Conservation (phyloP, 2,113 vertebrate genomes). For the Osmerus eperlanus region DNA sequence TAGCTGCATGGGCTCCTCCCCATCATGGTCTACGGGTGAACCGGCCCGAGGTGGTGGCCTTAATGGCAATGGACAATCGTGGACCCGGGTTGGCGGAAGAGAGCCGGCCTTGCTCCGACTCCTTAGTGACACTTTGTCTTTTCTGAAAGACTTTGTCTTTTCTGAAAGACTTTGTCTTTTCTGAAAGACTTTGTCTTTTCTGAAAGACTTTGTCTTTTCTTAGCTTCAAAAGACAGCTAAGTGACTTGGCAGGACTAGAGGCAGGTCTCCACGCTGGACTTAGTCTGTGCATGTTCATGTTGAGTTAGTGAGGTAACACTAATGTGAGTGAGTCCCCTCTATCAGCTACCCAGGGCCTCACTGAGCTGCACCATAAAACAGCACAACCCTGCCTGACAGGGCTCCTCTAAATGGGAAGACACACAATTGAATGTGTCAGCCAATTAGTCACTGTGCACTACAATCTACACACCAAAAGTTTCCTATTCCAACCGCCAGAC, state of each 20-base stretch:
- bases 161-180: too few relatives aligned
- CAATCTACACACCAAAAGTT: background rate
- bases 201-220: too few relatives aligned
- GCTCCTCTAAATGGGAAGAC: background rate
- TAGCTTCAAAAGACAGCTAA: slow-evolving; percentile 3
- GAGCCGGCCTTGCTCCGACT: too few relatives aligned
- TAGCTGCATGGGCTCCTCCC: too few relatives aligned
- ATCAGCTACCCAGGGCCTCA: slow-evolving; percentile 9
- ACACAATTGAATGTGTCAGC: background rate
- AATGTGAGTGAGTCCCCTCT: slow-evolving; percentile 34
- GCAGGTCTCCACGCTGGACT: slow-evolving; percentile 1
- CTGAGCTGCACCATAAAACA: background rate
- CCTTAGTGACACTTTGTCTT: too few relatives aligned
- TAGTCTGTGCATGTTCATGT: slow-evolving; percentile 17
- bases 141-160: too few relatives aligned
- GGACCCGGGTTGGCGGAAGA: too few relatives aligned
- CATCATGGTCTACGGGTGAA: too few relatives aligned
- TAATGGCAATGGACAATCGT: too few relatives aligned
- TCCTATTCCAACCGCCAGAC: too few relatives aligned
- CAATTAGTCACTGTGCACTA: background rate
- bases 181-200: too few relatives aligned
- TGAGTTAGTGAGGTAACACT: slow-evolving; percentile 23
- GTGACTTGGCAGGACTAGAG: background rate
- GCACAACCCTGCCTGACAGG: background rate
- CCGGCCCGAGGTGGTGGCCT: too few relatives aligned